These are phyloP conservation scores for Drosophila nasuta DNA, from an alignment of 1,140 invertebrate genomes.

Conservation along the genomic window DNA sequence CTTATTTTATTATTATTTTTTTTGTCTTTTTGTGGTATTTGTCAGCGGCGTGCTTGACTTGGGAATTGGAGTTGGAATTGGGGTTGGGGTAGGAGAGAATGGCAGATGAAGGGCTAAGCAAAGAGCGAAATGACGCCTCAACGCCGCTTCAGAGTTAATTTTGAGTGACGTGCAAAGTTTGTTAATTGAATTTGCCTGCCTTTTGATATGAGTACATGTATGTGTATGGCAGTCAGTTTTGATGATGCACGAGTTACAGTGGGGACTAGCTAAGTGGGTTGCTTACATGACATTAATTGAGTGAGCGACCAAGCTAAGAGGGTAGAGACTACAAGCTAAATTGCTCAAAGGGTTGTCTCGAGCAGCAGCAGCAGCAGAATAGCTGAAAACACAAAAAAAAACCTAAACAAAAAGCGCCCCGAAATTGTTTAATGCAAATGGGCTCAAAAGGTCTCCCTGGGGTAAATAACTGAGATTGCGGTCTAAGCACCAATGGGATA, in stretches of 20 bases:
- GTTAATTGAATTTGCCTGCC: conserved; percentile 80
- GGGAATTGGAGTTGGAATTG: neutral
- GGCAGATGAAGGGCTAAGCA: neutral
- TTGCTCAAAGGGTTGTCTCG: conserved; percentile 48
- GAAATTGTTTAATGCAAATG: conserved; percentile 51
- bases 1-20: conserved; percentile 15
- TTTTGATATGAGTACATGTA: conserved; percentile 63
- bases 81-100: neutral
- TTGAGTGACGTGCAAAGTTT: conserved; percentile 83
- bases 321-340: conserved; percentile 17
- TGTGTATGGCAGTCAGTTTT: conserved; percentile 55
- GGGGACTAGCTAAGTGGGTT: conserved; percentile 79
- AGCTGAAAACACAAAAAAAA: conserved; percentile 12
- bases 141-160: conserved; percentile 71
- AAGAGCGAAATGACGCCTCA: conserved; percentile 57
- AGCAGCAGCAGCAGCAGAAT: neutral
- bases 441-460: conserved; percentile 31
- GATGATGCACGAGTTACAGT: conserved; percentile 67
- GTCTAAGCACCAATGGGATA: conserved; percentile 39
- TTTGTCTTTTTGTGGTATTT: conserved; percentile 56
- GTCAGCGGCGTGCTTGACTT: conserved; percentile 45
- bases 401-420: neutral
- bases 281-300: conserved; percentile 83
- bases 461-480: conserved; percentile 50
- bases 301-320: conserved; percentile 35